These are phyloP conservation scores for Scolopax mira DNA, from an alignment of 2,113 vertebrate species.

Conservation along the genomic window DNA sequence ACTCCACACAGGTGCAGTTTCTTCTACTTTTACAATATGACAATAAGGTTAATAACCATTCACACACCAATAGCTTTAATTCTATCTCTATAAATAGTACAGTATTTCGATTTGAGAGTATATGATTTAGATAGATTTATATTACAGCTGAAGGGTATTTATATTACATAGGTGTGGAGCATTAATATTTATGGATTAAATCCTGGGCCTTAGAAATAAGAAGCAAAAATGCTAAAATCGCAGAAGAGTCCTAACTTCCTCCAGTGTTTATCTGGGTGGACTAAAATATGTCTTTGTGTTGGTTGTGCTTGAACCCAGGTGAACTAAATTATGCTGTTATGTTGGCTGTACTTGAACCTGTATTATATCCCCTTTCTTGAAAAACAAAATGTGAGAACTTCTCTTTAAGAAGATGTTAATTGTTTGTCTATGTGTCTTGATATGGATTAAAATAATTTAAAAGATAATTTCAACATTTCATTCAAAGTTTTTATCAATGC, in stretches of 20 bases:
- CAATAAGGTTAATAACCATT: not conserved
- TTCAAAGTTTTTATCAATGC: not conserved
- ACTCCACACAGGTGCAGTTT: not conserved
- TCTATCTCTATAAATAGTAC: not conserved
- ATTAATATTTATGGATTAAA: not conserved
- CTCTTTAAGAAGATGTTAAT: not conserved
- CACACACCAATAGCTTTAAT: not conserved
- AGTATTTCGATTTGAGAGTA: not conserved
- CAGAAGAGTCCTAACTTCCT: not conserved
- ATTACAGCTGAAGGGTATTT: not conserved
- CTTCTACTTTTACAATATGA: not conserved
- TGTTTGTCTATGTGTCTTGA: not conserved
- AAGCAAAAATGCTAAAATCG: not conserved
- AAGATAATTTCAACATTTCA: not conserved
- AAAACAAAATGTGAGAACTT: not conserved
- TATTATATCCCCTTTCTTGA: not conserved
- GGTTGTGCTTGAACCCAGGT: not conserved
- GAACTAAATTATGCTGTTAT: not conserved
- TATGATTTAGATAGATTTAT: not conserved
- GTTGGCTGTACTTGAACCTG: not conserved
- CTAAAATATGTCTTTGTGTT: not conserved
- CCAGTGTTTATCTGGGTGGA: not conserved
- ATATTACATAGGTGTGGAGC: not conserved
- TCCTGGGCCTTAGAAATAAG: not conserved
- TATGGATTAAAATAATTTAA: not conserved